Conservation (phyloP, 2,113 vertebrate species). For the Athene cunicularia region DNA sequence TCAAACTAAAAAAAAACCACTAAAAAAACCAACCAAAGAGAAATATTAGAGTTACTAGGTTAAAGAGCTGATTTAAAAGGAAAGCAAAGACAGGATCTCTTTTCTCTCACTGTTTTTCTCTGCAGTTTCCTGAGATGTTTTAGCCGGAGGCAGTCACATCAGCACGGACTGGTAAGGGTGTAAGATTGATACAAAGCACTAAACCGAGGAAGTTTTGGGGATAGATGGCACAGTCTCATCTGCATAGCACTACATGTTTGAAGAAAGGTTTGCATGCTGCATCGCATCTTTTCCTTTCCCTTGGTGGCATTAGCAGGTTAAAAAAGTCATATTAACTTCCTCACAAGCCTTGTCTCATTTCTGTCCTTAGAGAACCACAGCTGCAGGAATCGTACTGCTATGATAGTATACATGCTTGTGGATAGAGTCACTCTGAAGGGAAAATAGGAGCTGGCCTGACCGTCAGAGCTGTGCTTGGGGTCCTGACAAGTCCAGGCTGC, state of each 20-base stretch:
- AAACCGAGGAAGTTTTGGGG: background rate
- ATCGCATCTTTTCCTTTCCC: background rate
- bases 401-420: accelerated
- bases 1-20: background rate
- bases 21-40: too few species aligned
- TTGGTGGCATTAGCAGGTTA: background rate
- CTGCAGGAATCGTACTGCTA: background rate
- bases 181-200: background rate
- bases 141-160: background rate
- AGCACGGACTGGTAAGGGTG: background rate
- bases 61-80: background rate
- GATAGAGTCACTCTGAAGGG: too few species aligned
- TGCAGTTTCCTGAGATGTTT: background rate
- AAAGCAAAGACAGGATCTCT: background rate
- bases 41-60: background rate
- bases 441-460: background rate
- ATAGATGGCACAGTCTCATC: background rate
- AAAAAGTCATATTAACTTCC: background rate
- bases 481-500: background rate
- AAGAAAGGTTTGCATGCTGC: background rate
- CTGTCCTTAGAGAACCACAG: background rate
- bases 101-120: background rate
- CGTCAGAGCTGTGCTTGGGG: background rate
- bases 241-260: accelerated
- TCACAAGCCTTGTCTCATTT: background rate